Percentiles rank a stretch among this genome's conserved stretches.
phyloP scores from a whole-genome alignment of 2,888 invertebrate species.

The Clepsis dumicolana region DNA sequence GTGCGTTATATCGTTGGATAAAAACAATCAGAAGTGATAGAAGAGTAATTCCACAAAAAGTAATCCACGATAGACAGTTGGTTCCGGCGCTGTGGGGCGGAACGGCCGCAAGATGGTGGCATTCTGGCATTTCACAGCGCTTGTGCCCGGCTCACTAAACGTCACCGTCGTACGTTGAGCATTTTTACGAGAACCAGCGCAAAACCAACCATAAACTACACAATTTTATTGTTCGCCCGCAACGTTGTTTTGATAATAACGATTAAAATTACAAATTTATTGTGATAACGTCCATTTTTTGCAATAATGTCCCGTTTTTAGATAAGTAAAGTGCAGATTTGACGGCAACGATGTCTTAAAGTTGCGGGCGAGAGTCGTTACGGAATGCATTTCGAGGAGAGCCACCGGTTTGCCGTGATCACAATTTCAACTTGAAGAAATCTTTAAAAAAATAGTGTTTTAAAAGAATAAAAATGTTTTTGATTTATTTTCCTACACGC shows the following conservation, averaged over 20 bases:
- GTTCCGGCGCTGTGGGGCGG: slow-evolving; percentile 66
- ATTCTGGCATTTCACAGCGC: slow-evolving; percentile 59
- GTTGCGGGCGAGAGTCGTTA: slow-evolving; percentile 59
- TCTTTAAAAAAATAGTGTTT: slow-evolving; percentile 7
- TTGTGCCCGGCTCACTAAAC: slow-evolving; percentile 67
- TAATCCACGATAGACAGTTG: slow-evolving; percentile 55
- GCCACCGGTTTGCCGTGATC: slow-evolving; percentile 29
- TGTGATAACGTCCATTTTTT: slow-evolving; percentile 56
- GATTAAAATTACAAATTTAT: slow-evolving; percentile 83
- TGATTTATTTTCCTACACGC: neutral
- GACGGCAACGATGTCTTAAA: slow-evolving; percentile 57
- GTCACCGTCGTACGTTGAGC: slow-evolving; percentile 64
- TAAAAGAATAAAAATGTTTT: neutral
- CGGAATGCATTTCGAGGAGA: slow-evolving; percentile 56
- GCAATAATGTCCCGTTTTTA: slow-evolving; percentile 60
- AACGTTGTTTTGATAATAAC: slow-evolving; percentile 80
- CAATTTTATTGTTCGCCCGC: slow-evolving; percentile 74
- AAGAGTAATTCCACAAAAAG: slow-evolving; percentile 59
- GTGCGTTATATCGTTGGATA: slow-evolving; percentile 8
- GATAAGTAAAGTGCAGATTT: slow-evolving; percentile 65
- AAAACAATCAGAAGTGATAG: slow-evolving; percentile 41
- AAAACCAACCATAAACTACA: slow-evolving; percentile 69
- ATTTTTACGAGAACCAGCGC: slow-evolving; percentile 73
- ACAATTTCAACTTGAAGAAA: slow-evolving; percentile 16
- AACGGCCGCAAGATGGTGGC: slow-evolving; percentile 62